phyloP scores from a whole-genome alignment of 2,888 invertebrate genomes.

The Anthrax anthrax region DNA sequence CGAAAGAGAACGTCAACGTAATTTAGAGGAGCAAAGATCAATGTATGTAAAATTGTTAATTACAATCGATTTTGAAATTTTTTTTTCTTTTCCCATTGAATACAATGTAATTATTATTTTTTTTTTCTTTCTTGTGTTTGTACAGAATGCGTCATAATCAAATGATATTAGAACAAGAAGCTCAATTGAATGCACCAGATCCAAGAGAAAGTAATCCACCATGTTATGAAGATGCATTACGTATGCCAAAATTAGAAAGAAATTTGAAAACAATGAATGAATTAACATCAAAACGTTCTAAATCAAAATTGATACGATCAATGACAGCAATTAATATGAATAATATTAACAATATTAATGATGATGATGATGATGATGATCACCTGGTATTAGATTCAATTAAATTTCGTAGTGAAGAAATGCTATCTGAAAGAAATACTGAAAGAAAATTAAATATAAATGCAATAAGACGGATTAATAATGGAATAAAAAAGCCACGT shows the following conservation, averaged over 20 bases:
- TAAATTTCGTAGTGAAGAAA: constrained; percentile 31
- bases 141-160: constrained; percentile 36
- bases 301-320: constrained; percentile 24
- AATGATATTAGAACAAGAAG: constrained; percentile 39
- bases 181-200: constrained; percentile 47
- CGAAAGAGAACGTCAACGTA: constrained; percentile 37
- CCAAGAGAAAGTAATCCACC: constrained; percentile 58
- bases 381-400: constrained; percentile 22
- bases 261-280: constrained; percentile 41
- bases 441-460: constrained; percentile 24
- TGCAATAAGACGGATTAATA: constrained; percentile 20
- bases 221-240: constrained; percentile 61
- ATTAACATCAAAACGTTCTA: constrained; percentile 33
- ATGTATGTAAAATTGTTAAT: constrained; percentile 23
- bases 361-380: constrained; percentile 15
- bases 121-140: not conserved
- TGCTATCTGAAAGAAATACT: constrained; percentile 26
- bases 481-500: constrained; percentile 21
- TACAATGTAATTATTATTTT: not conserved
- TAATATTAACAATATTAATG: not conserved
- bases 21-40: constrained; percentile 29
- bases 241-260: constrained; percentile 52
- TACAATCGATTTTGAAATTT: not conserved
- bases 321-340: constrained; percentile 18
- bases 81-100: not conserved